Evolutionary conservation across 2,113 vertebrate species (phyloP), one percentile per base, ranked within the genome.

Genomic region (Lepisosteus osseus): DNA sequence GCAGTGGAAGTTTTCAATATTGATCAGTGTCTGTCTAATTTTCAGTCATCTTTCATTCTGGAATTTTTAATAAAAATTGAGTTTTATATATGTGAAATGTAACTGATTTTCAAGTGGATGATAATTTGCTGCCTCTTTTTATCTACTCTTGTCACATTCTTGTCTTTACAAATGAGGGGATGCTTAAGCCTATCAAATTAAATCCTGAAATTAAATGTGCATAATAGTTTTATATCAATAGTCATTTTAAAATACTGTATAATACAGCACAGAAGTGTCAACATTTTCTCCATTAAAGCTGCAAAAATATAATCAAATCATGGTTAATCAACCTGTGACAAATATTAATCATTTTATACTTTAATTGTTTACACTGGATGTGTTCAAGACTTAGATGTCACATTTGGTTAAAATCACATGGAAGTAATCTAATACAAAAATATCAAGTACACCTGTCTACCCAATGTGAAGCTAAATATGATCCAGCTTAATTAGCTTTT

Each of bases 311-410:
- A 63, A 72, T 61, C 54, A 43, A 65, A 65, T 72, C 70, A 65
- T n/a, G 45, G 44, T 65, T 64, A 8, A 65, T 72, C 70, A 65
- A 54, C 62, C 7, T 61, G 61, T 56, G 70, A 72, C 62, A 63
- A 63, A 54, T 65, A 72, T 72, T 72, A 72, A 72, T 72, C 70
- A 63, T 62, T 72, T 72, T 47, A 51, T 11, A 8, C 62, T 72
- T 72, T 72, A 72, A 72, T 72, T 72, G 54, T 61, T 65, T 51
- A 9, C 61, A 65, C 61, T 65, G 70, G 64, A 47, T 65, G 43
- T 72, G 64, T 61, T 15, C 12, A n/a, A 11, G 51, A 44, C 62
- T 63, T 13, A 6, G 41, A 41, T 72, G 70, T 65, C 70, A 42
- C 40, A 72, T 8, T 54, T 54, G 41, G 62, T 72, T 72, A 72